A percentile compares a stretch with the other conserved stretches of the same genome.
These are phyloP conservation scores for Pangasius sanitwongsei DNA, from an alignment of 2,797 vertebrate genomes.

Conservation along the genomic window DNA sequence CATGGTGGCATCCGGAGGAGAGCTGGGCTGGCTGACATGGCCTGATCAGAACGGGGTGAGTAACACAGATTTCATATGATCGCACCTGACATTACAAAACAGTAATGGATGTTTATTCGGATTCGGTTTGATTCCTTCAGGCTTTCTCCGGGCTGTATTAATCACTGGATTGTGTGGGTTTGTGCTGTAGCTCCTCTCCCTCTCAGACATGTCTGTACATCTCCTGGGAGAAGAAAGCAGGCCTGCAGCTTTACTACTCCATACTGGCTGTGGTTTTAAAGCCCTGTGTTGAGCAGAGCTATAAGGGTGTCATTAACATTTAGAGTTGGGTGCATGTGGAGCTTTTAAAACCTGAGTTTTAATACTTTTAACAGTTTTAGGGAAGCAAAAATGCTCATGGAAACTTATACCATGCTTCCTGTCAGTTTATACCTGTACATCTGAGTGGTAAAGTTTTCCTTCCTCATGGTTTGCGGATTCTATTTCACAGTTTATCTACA, in stretches of 20 bases:
- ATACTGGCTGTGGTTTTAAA: conserved; percentile 77
- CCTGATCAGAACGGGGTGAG: conserved; percentile 89
- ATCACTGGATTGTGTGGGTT: conserved; percentile 1
- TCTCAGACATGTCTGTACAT: conserved; percentile 62
- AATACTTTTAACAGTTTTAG: conserved; percentile 51
- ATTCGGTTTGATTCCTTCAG: conserved; percentile 48
- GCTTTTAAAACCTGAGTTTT: conserved; percentile 63
- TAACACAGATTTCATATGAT: conserved; percentile 50
- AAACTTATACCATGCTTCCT: conserved; percentile 1
- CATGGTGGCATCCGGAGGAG: conserved; percentile 85
- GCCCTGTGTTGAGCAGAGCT: conserved; percentile 69
- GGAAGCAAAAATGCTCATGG: conserved; percentile 17
- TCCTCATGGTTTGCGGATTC: background rate
- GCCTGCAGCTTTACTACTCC: conserved; percentile 66
- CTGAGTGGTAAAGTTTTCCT: background rate
- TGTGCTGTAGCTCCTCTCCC: background rate
- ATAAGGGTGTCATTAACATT: conserved; percentile 80
- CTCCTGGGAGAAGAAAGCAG: conserved; percentile 58
- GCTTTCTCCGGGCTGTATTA: conserved; percentile 28
- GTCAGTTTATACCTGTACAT: background rate
- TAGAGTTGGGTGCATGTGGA: conserved; percentile 75
- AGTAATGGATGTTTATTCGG: background rate
- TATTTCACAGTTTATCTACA: background rate
- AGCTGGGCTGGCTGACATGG: conserved; percentile 92
- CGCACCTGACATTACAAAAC: background rate